These are phyloP conservation scores for Pseudomugil gertrudae DNA, from an alignment of 2,797 vertebrate species.

Conservation along the genomic window DNA sequence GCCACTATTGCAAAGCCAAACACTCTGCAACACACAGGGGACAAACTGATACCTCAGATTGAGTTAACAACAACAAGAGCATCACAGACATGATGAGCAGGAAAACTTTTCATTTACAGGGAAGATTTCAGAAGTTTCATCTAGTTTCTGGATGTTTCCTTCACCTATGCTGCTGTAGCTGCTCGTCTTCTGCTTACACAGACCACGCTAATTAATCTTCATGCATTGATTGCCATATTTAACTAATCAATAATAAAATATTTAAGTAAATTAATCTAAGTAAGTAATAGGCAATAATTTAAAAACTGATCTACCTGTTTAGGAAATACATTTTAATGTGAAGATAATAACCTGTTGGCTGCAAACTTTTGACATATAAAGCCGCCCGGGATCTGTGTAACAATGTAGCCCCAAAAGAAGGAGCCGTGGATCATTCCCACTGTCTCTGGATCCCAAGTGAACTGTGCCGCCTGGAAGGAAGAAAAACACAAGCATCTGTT, in stretches of 20 bases:
- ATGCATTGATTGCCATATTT: background rate
- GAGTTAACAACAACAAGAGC: background rate
- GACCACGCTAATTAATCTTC: background rate
- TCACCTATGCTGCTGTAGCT: background rate
- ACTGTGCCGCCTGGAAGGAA: conserved; percentile 86
- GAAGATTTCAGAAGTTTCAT: background rate
- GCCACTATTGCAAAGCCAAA: conserved; percentile 95
- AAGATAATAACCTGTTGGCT: conserved; percentile 85
- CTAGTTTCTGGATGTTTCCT: background rate
- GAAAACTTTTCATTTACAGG: background rate
- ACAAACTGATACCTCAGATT: conserved; percentile 25
- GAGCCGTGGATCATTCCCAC: conserved; percentile 95
- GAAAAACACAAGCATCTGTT: conserved; percentile 12
- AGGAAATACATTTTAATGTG: background rate
- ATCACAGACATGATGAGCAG: background rate
- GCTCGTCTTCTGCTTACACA: background rate
- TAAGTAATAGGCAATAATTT: no score
- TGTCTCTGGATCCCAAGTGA: conserved; percentile 93
- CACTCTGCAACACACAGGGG: conserved; percentile 78
- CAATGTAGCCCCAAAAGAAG: conserved; percentile 96
- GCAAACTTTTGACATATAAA: conserved; percentile 89
- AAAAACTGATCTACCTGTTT: background rate
- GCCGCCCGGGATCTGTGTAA: conserved; percentile 93
- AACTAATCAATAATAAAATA: background rate
- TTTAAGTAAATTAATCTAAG: no score